Evolutionary conservation across 2,888 invertebrate genomes (phyloP), one percentile per base, ranked within the genome.

Genomic region (Cheiracanthium punctorium): DNA sequence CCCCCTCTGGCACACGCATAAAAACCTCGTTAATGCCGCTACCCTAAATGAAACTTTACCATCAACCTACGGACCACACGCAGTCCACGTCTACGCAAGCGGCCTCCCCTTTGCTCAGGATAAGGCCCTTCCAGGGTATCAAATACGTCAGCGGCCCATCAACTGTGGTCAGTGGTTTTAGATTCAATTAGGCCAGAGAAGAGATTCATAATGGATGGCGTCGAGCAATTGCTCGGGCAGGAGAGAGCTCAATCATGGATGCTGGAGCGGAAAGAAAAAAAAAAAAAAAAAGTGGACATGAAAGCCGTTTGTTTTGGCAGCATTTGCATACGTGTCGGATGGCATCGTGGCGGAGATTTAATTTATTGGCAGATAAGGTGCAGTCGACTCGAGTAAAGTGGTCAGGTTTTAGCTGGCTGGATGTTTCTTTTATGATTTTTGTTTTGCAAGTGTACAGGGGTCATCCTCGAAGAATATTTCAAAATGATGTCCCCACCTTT

Each of bases 161-260:
- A 58, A 24, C 58, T 58, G 58, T 58, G 58, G 58, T 58, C 58
- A 58, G 24, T 24, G 58, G 58, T 58, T 58, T 58, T 58, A 24
- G 24, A 58, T 58, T 58, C 58, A 24, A 58, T 58, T 58, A 58
- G 24, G 58, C 5, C 4, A 5, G 1, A 24, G 24, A 5, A n/a
- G 20, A 20, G 12, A 24, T 58, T 7, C 2, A 24, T 58, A 58
- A 58, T 24, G 58, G 58, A 58, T 24, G 5, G 24, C 14, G 58
- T 5, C 1, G 8, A 8, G 4, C 24, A 24, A 17, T 48, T 5
- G 48, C 17, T 48, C 48, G 17, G 48, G 37, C 37, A 48, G 48
- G 48, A 10, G 2, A 17, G 17, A n/a, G 48, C n/a, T 17, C 10
- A 17, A n/a, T 48, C 8, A 48, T 48, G 17, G 2, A 48, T 48